Evolutionary conservation across 2,113 vertebrate species (phyloP).

Genomic region (Lophius piscatorius): DNA sequence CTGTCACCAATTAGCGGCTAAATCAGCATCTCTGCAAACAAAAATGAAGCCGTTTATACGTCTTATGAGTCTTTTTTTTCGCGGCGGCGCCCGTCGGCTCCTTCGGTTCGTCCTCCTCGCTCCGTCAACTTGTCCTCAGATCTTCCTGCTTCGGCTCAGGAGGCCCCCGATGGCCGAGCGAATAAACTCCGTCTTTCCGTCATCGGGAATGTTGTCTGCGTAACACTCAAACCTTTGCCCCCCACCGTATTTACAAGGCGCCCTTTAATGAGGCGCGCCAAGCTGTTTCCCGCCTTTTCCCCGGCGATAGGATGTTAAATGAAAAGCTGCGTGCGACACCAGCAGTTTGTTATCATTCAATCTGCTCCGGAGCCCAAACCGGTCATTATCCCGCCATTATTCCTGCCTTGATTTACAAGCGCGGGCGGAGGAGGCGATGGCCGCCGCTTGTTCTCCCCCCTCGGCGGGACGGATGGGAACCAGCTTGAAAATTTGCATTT

Average conservation of each 20-base stretch:
- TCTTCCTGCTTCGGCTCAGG: slow-evolving; percentile 70
- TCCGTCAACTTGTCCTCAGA: slow-evolving; percentile 67
- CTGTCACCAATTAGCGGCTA: slow-evolving; percentile 99
- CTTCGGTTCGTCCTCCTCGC: too few relatives aligned
- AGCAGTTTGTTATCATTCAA: slow-evolving; percentile 97
- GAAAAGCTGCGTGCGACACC: slow-evolving; percentile 88
- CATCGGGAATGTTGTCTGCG: slow-evolving; percentile 93
- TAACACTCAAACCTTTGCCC: slow-evolving; percentile 78
- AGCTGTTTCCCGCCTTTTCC: slow-evolving; percentile 74
- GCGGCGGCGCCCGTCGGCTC: too few relatives aligned
- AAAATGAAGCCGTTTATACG: slow-evolving; percentile 81
- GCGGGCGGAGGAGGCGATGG: slow-evolving; percentile 84
- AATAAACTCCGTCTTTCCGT: slow-evolving; percentile 88
- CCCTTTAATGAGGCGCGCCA: slow-evolving; percentile 78
- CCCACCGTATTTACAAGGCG: slow-evolving; percentile 73
- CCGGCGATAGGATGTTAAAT: slow-evolving; percentile 97
- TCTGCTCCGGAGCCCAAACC: slow-evolving; percentile 95
- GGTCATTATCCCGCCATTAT: slow-evolving; percentile 99
- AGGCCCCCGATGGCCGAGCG: slow-evolving; percentile 86
- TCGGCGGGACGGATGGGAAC: slow-evolving; percentile 90
- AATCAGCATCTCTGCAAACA: slow-evolving; percentile 98
- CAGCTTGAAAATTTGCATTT: slow-evolving; percentile 99
- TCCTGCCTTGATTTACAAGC: slow-evolving; percentile 97
- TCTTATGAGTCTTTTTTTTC: slow-evolving; percentile 78
- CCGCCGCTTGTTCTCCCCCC: slow-evolving; percentile 89